Evolutionary conservation across 2,113 vertebrate species (phyloP).

Genomic region (Prolemur simus): DNA sequence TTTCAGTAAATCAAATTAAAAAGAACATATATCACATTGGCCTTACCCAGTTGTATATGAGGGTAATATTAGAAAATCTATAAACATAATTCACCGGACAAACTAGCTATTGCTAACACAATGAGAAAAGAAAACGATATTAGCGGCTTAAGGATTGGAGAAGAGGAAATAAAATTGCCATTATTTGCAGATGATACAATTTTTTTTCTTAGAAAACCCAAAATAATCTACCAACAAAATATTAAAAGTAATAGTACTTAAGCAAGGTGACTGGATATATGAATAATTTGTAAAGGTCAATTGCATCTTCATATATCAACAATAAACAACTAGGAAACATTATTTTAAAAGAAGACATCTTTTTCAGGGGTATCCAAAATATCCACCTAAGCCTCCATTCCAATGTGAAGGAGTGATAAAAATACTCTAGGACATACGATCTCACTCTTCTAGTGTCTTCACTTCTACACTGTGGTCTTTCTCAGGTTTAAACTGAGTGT

Average conservation of each 20-base stretch:
- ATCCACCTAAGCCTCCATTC: background rate
- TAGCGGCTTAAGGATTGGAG: background rate
- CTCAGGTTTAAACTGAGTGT: background rate
- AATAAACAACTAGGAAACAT: background rate
- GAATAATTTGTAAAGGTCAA: background rate
- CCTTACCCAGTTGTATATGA: background rate
- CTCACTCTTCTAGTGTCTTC: no score
- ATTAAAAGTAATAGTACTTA: background rate
- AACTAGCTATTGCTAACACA: background rate
- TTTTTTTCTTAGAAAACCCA: background rate
- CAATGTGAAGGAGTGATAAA: background rate
- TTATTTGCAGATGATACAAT: background rate
- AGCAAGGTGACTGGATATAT: background rate
- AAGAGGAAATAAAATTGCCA: background rate
- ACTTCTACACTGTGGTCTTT: background rate
- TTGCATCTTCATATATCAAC: background rate
- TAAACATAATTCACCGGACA: background rate
- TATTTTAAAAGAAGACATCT: background rate
- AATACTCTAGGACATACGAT: background rate
- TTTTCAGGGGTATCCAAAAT: background rate
- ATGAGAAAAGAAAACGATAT: background rate
- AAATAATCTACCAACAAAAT: background rate
- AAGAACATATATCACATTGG: background rate
- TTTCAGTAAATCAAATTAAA: conserved; percentile 22
- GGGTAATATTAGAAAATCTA: background rate